Evolutionary conservation across 2,797 vertebrate genomes (phyloP).

Genomic region (Etheostoma nigrum): DNA sequence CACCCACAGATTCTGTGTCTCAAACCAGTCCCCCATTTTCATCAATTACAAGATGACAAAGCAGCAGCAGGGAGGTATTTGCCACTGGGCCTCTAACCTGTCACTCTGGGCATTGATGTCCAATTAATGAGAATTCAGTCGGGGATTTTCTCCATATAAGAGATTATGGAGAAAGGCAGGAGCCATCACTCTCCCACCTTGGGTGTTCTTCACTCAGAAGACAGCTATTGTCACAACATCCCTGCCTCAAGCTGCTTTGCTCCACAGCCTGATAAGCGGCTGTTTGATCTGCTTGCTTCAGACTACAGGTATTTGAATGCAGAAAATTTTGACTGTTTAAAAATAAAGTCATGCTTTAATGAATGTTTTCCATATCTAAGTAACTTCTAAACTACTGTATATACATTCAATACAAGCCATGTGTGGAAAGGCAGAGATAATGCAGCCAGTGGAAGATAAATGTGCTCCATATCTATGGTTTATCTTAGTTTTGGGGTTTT

Average conservation of each 20-base stretch:
- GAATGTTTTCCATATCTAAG: constrained; percentile 11
- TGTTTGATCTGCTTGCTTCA: constrained; percentile 46
- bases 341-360: constrained; percentile 17
- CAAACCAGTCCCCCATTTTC: constrained; percentile 24
- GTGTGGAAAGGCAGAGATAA: background rate
- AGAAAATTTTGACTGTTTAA: background rate
- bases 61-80: constrained; percentile 53
- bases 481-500: background rate
- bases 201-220: constrained; percentile 55
- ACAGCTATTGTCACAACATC: constrained; percentile 69
- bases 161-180: constrained; percentile 61
- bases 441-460: background rate
- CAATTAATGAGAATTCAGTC: constrained; percentile 75
- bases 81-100: constrained; percentile 55
- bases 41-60: constrained; percentile 61
- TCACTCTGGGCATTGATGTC: constrained; percentile 60
- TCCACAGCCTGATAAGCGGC: constrained; percentile 52
- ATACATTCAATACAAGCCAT: background rate
- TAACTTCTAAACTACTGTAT: background rate
- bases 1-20: constrained; percentile 25
- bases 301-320: constrained; percentile 33
- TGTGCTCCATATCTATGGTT: background rate
- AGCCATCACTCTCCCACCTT: constrained; percentile 58
- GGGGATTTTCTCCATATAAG: constrained; percentile 49
- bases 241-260: constrained; percentile 51